Base-by-base conservation (phyloP, 2,888 invertebrate species). In the Apocheima hispidaria region DNA sequence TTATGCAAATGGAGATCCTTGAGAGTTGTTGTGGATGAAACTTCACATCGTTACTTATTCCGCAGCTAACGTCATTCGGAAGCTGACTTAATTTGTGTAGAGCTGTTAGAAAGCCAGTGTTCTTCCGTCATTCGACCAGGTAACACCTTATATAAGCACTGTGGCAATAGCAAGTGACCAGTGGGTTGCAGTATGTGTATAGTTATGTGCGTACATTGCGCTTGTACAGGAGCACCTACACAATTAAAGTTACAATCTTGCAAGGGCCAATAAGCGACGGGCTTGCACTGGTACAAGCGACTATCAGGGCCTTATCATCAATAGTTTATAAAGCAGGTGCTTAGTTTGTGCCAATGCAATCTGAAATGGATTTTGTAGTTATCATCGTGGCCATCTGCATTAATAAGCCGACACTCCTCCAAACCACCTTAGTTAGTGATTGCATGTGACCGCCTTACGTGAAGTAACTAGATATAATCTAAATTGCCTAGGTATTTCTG, bases 381-480 rank as follows among this genome's bases (percentile, higher is more conserved):
- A 71, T 71, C 71, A 56, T 38, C 61, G 10, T 36, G 28, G n/a
- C 16, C 64, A 71, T 71, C 70, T 30, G 23, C 54, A 62, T 71
- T 71, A 70, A 70, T 68, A 71, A 70, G 68, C 62, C 33, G 64
- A 50, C 65, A 60, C 66, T 68, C 68, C 69, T 65, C 51, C 50
- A 54, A 50, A 53, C 63, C 72, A 70, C 66, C 64, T 61, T 64
- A 64, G 60, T 63, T 72, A 65, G 63, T 77, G 75, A 75, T 80
- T 75, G 77, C 77, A 80, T 78, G 77, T 78, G 83, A 79, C 83
- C 81, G 78, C 70, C 79, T 81, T 79, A 82, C 80, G 75, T 81
- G 78, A 78, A 79, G 6, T 75, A 76, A 69, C 79, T 75, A 74
- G 85, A 86, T 86, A 83, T 66, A 72, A 62, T 87, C 85, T 86